These are phyloP conservation scores for Eubasilissa regina DNA, from an alignment of 1,140 invertebrate species.

Conservation along the genomic window DNA sequence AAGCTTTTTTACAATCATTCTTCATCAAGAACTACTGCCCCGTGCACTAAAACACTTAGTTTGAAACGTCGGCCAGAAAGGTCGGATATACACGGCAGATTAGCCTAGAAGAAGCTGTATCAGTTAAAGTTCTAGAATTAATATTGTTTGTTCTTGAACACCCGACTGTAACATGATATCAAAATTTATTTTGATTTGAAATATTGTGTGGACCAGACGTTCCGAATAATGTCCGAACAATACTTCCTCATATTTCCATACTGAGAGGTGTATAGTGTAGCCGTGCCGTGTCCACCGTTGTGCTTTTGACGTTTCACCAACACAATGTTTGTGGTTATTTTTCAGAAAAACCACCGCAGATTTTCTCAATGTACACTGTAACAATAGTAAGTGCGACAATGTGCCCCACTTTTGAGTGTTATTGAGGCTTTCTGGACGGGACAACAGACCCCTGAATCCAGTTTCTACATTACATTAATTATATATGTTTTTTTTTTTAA, in stretches of 20 bases:
- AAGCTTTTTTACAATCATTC: too few relatives aligned
- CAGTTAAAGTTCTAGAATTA: too few relatives aligned
- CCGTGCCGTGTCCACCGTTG: not conserved
- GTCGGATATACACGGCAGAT: too few relatives aligned
- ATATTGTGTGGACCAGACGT: too few relatives aligned
- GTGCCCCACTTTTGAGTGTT: conserved; percentile 22
- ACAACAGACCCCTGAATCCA: conserved; percentile 14
- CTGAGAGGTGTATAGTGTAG: not conserved
- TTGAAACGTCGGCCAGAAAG: too few relatives aligned
- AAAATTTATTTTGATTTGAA: too few relatives aligned
- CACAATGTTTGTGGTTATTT: conserved; percentile 50
- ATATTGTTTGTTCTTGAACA: too few relatives aligned
- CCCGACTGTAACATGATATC: too few relatives aligned
- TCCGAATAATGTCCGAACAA: too few relatives aligned
- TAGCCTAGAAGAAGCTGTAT: too few relatives aligned
- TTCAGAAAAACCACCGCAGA: conserved; percentile 60
- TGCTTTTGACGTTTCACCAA: conserved; percentile 40
- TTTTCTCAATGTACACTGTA: conserved; percentile 59
- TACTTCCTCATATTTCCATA: not conserved
- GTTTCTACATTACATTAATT: not conserved
- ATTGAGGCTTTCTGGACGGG: conserved; percentile 44
- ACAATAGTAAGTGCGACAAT: conserved; percentile 56
- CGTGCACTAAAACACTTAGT: too few relatives aligned
- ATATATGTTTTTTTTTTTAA: conserved; percentile 20
- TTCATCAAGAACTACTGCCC: too few relatives aligned